Evolutionary conservation across 2,888 invertebrate species (phyloP), one percentile per base, ranked within the genome.

Genomic region (Pandemis cinnamomeana): DNA sequence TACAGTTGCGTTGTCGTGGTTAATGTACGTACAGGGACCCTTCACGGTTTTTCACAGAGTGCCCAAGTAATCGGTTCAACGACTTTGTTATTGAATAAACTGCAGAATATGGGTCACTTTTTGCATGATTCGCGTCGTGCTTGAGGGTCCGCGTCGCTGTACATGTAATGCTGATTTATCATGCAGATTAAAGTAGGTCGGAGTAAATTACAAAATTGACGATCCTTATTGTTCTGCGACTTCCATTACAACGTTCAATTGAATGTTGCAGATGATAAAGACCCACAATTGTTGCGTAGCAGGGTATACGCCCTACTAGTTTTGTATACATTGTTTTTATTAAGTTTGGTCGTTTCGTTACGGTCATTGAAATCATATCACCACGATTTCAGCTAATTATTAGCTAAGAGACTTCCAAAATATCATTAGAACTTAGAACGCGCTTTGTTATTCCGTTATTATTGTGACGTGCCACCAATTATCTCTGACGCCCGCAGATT

Each of bases 131-230:
- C 64, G 46, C 48, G 27, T 48, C 7, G 6, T 8, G 13, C 27
- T 15, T 55, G 10, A 13, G 55, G 62, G 44, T 53, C 36, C 41
- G 68, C 62, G 42, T 10, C 58, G 51, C 27, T 36, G 27, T 4
- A 4, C 46, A 36, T 13, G 0, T 20, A n/a, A 55, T 20, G 55
- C 55, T 7, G 20, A 48, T 69, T 62, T 20, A 55, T 63, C 36
- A 15, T 46, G 46, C 62, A 46, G 55, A 64, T 63, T 68, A 48
- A 72, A 48, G 48, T 72, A 69, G 72, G 72, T 72, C 68, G 72
- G 8, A 48, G 64, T 10, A 48, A 58, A 46, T 68, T 55, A 51
- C 55, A 13, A 6, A 27, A 46, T 62, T 68, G 67, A 6, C 71
- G 67, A 61, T 36, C 55, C 46, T 48, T 64, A 27, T 13, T 58